Evolutionary conservation across 2,113 vertebrate species (phyloP).

Genomic region (Aegithalos caudatus): DNA sequence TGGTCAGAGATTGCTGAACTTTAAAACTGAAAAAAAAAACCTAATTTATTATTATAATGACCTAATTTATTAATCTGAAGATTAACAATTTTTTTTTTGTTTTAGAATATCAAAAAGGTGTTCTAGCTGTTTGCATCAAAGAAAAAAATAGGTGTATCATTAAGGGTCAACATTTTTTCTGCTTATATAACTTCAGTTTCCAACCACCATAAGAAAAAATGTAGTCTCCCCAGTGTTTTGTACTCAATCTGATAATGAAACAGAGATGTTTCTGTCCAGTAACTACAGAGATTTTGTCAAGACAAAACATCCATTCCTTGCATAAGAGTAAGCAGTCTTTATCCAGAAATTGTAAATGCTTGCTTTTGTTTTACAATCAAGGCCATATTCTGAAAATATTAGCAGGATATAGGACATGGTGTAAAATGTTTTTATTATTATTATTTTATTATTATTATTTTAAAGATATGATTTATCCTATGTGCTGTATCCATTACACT

Average conservation of each 20-base stretch:
- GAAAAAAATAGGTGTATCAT: slow-evolving; percentile 77
- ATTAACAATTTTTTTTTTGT: slow-evolving; percentile 83
- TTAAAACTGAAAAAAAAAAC: slow-evolving; percentile 79
- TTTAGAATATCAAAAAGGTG: slow-evolving; percentile 83
- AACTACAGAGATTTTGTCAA: slow-evolving; percentile 75
- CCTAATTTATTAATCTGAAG: slow-evolving; percentile 92
- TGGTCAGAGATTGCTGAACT: slow-evolving; percentile 87
- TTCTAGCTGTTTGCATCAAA: slow-evolving; percentile 83
- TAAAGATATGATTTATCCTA: slow-evolving; percentile 84
- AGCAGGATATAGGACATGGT: slow-evolving; percentile 82
- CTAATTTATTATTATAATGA: slow-evolving; percentile 94
- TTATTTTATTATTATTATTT: slow-evolving; percentile 79
- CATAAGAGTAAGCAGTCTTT: slow-evolving; percentile 75
- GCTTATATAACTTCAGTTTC: slow-evolving; percentile 67
- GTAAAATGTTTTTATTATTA: slow-evolving; percentile 74
- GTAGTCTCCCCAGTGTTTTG: slow-evolving; percentile 64
- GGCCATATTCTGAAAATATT: slow-evolving; percentile 81
- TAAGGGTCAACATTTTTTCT: slow-evolving; percentile 81
- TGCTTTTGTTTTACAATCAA: slow-evolving; percentile 83
- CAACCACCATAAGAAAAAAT: slow-evolving; percentile 70
- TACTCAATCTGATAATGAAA: slow-evolving; percentile 70
- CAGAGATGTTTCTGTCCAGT: slow-evolving; percentile 75
- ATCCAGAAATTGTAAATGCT: slow-evolving; percentile 80
- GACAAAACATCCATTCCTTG: slow-evolving; percentile 78
- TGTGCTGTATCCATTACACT: slow-evolving; percentile 85